phyloP scores from a whole-genome alignment of 92 coral and sea anemone species.

The Umimayanthus chanpuru region DNA sequence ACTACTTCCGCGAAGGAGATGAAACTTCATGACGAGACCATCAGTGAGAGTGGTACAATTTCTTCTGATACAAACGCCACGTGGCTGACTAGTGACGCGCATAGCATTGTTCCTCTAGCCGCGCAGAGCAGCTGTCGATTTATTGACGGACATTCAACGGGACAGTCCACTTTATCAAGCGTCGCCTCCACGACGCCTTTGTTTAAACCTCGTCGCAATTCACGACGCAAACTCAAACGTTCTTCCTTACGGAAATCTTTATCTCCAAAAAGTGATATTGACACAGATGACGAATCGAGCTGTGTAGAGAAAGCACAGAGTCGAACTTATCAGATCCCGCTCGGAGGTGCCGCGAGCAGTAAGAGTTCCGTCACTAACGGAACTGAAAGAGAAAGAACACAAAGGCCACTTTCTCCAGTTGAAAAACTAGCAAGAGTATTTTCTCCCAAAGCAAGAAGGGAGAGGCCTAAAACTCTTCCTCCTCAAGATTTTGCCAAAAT shows the following conservation, averaged over 20 bases:
- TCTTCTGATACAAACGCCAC: conserved; percentile 89
- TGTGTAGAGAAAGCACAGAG: conserved; percentile 21
- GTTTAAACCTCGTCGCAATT: conserved; percentile 65
- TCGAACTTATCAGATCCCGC: conserved; percentile 5
- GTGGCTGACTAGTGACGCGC: conserved; percentile 86
- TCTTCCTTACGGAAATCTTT: conserved; percentile 38
- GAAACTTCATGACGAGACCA: conserved; percentile 71
- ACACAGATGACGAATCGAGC: conserved; percentile 41
- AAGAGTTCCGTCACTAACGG: not conserved
- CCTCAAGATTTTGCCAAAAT: conserved; percentile 48
- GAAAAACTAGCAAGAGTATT: conserved; percentile 77
- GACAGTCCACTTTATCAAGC: conserved; percentile 83
- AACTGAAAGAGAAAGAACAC: conserved; percentile 52
- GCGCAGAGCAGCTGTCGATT: conserved; percentile 71
- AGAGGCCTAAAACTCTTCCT: conserved; percentile 80
- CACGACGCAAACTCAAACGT: conserved; percentile 29
- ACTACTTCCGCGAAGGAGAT: conserved; percentile 52
- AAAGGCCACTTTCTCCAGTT: conserved; percentile 84
- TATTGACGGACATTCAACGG: conserved; percentile 85
- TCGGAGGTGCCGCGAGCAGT: not conserved
- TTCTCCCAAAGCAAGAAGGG: conserved; percentile 74
- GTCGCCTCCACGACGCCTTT: conserved; percentile 77
- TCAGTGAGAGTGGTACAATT: conserved; percentile 86
- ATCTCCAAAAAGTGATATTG: conserved; percentile 44
- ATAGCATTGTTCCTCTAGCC: conserved; percentile 59